Evolutionary conservation across 64 coral and sea anemone species (phyloP).

Genomic region (Trachythela sp.): DNA sequence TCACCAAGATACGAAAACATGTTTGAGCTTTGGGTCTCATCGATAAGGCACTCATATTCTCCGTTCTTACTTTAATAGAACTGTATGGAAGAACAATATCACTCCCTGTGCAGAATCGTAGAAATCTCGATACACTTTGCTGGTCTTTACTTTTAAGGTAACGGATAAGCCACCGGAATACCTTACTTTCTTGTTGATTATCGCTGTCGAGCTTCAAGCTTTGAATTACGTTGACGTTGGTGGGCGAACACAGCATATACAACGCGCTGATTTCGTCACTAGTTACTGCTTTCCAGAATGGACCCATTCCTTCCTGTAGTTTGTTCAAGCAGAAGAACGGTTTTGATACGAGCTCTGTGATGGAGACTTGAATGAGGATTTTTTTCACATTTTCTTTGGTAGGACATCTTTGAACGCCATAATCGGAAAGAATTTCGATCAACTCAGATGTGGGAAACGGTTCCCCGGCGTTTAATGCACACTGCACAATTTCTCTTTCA

Average conservation of each 20-base stretch:
- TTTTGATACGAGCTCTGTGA: constrained; percentile 38
- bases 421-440: constrained; percentile 47
- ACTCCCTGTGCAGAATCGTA: constrained; percentile 45
- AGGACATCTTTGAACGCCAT: constrained; percentile 26
- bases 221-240: constrained; percentile 1
- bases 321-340: constrained; percentile 13
- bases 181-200: constrained; percentile 25
- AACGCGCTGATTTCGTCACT: constrained; percentile 30
- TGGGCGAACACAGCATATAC: constrained; percentile 48
- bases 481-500: constrained; percentile 31
- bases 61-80: background rate
- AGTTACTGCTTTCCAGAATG: constrained; percentile 30
- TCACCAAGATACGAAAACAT: constrained; percentile 25
- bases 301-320: constrained; percentile 42
- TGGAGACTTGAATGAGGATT: background rate
- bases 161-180: constrained; percentile 45
- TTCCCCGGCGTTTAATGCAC: constrained; percentile 16
- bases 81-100: constrained; percentile 21
- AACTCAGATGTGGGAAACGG: constrained; percentile 29
- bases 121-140: constrained; percentile 25
- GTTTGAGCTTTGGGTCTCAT: constrained; percentile 37
- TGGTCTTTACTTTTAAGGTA: constrained; percentile 38
- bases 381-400: constrained; percentile 28
- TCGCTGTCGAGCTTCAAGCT: constrained; percentile 1
- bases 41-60: background rate